These are phyloP conservation scores for Taxidea taxus DNA, from an alignment of 2,113 vertebrate genomes.

Conservation along the genomic window DNA sequence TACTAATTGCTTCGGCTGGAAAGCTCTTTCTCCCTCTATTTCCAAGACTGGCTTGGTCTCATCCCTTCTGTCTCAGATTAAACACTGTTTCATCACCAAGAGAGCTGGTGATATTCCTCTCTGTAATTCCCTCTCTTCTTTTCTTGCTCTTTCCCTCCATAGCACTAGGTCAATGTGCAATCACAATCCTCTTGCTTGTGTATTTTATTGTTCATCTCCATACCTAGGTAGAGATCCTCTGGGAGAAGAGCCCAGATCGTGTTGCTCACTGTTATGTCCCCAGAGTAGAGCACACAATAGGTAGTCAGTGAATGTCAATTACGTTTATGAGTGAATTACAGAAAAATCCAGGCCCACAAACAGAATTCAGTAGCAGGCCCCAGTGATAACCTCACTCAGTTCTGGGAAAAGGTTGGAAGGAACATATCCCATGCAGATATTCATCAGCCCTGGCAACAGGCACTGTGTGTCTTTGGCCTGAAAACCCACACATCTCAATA, in stretches of 20 bases:
- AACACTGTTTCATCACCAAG: neutral
- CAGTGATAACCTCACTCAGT: neutral
- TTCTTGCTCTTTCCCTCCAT: neutral
- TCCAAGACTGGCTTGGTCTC: neutral
- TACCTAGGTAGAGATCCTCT: neutral
- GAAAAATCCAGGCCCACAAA: neutral
- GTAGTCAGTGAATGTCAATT: neutral
- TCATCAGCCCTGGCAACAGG: constrained; percentile 54
- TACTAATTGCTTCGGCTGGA: neutral
- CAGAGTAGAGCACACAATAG: neutral
- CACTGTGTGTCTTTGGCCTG: constrained; percentile 37
- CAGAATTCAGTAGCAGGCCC: neutral
- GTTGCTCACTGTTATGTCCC: neutral
- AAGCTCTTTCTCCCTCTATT: neutral
- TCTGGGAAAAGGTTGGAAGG: constrained; percentile 35
- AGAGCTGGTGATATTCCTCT: neutral
- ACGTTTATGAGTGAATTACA: neutral
- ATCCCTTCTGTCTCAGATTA: neutral
- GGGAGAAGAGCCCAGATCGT: neutral
- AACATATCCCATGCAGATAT: neutral
- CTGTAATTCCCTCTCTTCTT: neutral
- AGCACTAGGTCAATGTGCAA: neutral
- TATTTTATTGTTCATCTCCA: neutral
- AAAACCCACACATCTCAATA: constrained; percentile 74
- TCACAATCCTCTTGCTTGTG: too few species aligned